A percentile compares a stretch with the other conserved stretches of the same genome.
These are phyloP conservation scores for Podargus strigoides DNA, from an alignment of 2,797 vertebrate species.

Conservation along the genomic window DNA sequence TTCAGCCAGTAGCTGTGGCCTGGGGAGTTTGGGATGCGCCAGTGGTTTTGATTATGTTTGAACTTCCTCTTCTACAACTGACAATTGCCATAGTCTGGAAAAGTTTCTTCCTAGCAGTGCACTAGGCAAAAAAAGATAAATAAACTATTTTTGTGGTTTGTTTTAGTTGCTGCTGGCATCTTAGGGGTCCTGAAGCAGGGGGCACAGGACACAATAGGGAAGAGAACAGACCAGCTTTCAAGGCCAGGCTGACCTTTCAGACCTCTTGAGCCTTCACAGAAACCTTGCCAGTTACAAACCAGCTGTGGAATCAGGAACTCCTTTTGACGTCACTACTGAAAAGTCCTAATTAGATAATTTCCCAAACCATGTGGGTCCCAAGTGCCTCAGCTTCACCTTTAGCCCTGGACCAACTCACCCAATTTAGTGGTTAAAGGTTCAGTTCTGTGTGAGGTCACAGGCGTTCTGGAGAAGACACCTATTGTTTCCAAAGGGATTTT, in stretches of 20 bases:
- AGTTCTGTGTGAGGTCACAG: conserved; percentile 71
- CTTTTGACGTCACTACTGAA: conserved; percentile 55
- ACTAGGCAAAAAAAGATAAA: conserved; percentile 37
- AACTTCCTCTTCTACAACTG: conserved; percentile 61
- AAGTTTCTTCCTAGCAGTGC: conserved; percentile 28
- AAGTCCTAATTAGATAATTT: conserved; percentile 76
- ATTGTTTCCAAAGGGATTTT: conserved; percentile 29
- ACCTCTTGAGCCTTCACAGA: conserved; percentile 43
- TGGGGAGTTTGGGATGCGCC: not conserved
- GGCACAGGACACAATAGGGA: not conserved
- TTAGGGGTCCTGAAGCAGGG: not conserved
- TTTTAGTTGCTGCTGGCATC: conserved; percentile 51
- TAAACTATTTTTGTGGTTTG: conserved; percentile 46
- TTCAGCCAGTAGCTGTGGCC: conserved; percentile 31
- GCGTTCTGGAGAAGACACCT: conserved; percentile 24
- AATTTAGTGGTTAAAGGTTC: conserved; percentile 75
- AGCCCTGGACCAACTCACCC: conserved; percentile 57
- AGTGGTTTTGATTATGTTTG: conserved; percentile 67
- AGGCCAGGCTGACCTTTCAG: conserved; percentile 61
- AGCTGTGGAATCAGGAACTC: conserved; percentile 70
- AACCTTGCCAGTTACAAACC: conserved; percentile 51
- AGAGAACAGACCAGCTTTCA: conserved; percentile 49
- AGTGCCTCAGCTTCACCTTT: conserved; percentile 70
- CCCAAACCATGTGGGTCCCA: conserved; percentile 56
- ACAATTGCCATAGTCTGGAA: conserved; percentile 54